Conservation (phyloP, 2,888 invertebrate genomes). For the Aphidoletes aphidimyza region DNA sequence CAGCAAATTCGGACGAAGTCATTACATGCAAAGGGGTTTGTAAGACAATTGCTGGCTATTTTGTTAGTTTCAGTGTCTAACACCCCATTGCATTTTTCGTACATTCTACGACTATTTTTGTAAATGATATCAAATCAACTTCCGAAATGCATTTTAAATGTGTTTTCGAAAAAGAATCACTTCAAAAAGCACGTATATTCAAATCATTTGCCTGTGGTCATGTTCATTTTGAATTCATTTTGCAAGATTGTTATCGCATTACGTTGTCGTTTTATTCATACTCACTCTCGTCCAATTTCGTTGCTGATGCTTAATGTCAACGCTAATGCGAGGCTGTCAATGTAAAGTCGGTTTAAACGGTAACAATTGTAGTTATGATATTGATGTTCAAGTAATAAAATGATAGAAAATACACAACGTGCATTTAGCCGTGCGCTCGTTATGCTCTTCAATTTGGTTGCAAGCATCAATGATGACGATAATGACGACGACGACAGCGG, state of each 20-base stretch:
- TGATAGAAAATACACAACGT: neutral
- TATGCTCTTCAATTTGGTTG: neutral
- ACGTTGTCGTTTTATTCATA: neutral
- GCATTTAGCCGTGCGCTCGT: neutral
- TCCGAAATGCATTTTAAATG: too few species aligned
- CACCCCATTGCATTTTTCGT: too few species aligned
- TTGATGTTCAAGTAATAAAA: slow-evolving; percentile 19
- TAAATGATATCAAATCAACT: too few species aligned
- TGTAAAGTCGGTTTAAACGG: neutral
- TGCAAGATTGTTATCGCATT: slow-evolving; percentile 24
- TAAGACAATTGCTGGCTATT: too few species aligned
- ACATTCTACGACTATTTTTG: too few species aligned
- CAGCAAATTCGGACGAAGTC: too few species aligned
- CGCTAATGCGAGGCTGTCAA: neutral
- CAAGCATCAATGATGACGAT: neutral
- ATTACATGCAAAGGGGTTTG: too few species aligned
- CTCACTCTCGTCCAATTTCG: too few species aligned
- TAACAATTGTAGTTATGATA: neutral
- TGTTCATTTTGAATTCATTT: neutral
- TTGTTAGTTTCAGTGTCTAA: too few species aligned
- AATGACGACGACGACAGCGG: neutral
- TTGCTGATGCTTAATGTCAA: neutral
- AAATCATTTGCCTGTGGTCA: slow-evolving; percentile 42
- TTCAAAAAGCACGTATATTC: slow-evolving; percentile 14
- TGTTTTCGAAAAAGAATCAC: too few species aligned